Percentiles rank a stretch among this genome's conserved stretches.
Conservation (phyloP, 2,888 invertebrate species). For the Phaedon cochleariae region DNA sequence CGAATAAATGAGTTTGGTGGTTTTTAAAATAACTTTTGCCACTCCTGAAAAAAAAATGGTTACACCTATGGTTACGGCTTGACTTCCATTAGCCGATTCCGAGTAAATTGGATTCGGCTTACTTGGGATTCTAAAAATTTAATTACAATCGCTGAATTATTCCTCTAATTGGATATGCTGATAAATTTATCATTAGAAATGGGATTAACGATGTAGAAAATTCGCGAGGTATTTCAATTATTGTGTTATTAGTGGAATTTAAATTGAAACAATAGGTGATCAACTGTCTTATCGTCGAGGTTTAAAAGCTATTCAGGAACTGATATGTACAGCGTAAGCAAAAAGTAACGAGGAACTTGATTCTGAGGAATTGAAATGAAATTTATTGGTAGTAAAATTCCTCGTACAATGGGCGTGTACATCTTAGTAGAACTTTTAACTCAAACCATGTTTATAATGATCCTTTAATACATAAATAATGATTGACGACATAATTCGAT, state of each 20-base stretch:
- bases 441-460: too few species aligned
- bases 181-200: constrained; percentile 1
- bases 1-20: too few species aligned
- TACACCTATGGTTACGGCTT: not conserved
- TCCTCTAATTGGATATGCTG: not conserved
- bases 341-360: not conserved
- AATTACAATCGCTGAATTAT: not conserved
- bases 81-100: not conserved
- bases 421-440: too few species aligned
- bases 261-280: not conserved
- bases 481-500: too few species aligned
- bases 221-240: not conserved
- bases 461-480: too few species aligned
- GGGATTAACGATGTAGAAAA: constrained; percentile 2
- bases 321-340: not conserved
- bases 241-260: constrained; percentile 1
- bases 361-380: too few species aligned
- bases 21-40: too few species aligned
- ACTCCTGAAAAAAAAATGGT: not conserved
- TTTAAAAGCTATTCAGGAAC: not conserved
- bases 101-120: not conserved
- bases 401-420: too few species aligned
- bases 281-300: not conserved
- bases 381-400: too few species aligned
- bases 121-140: not conserved